phyloP scores from a whole-genome alignment of 2,113 vertebrate genomes.

The Halichoeres trimaculatus region DNA sequence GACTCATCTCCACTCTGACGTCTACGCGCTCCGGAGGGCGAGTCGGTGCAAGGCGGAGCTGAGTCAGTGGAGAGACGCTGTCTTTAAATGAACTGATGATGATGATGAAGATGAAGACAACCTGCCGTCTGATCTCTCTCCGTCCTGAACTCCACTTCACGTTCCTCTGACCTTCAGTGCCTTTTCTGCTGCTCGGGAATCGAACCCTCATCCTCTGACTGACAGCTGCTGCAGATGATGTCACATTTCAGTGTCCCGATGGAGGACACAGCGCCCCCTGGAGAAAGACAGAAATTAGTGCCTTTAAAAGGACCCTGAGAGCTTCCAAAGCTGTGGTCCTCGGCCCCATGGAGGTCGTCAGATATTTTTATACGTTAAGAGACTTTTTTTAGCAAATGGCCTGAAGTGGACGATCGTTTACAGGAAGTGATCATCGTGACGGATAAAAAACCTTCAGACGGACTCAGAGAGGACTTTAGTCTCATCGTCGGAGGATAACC shows the following conservation, averaged over 20 bases:
- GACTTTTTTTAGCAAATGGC: background rate
- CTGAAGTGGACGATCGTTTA: background rate
- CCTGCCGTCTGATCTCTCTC: slow-evolving; percentile 12
- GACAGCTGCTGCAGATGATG: background rate
- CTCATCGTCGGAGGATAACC: no score
- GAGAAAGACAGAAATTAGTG: slow-evolving; percentile 19
- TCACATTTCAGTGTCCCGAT: background rate
- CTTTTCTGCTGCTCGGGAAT: slow-evolving; percentile 52
- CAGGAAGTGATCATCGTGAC: no score
- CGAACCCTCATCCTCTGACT: background rate
- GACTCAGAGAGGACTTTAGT: no score
- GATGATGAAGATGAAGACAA: background rate
- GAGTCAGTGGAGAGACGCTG: background rate
- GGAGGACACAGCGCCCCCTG: background rate
- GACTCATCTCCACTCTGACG: slow-evolving; percentile 61
- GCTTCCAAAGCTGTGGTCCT: slow-evolving; percentile 11
- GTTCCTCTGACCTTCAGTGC: slow-evolving; percentile 31
- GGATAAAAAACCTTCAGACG: no score
- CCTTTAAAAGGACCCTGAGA: slow-evolving; percentile 46
- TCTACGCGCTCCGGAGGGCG: background rate
- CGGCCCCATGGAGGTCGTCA: background rate
- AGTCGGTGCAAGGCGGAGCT: background rate
- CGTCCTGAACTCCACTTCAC: background rate
- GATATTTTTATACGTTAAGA: background rate
- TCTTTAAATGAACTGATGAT: background rate